A percentile compares a stretch with the other conserved stretches of the same genome.
Conservation (phyloP, 2,113 vertebrate genomes). For the Heliornis fulica region DNA sequence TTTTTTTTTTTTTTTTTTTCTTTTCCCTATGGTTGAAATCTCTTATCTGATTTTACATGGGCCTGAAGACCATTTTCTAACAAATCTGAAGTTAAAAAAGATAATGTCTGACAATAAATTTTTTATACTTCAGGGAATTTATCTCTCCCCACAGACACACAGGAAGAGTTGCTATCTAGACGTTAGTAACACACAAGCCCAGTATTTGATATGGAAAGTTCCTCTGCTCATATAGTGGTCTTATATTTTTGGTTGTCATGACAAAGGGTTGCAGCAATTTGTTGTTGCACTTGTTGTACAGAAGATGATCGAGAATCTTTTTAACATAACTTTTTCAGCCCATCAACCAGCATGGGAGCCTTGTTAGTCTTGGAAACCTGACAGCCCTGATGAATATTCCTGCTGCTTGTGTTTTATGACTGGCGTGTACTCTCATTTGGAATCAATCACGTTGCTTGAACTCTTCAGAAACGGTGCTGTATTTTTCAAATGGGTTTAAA, state of each 20-base stretch:
- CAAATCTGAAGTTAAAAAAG: background rate
- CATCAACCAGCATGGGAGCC: constrained; percentile 5
- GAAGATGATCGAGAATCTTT: background rate
- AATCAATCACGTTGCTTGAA: background rate
- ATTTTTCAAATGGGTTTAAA: background rate
- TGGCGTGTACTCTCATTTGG: background rate
- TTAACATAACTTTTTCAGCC: background rate
- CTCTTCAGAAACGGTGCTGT: background rate
- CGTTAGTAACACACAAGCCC: background rate
- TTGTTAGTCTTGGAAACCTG: background rate
- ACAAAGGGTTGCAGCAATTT: background rate
- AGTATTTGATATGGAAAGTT: background rate
- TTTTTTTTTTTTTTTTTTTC: background rate
- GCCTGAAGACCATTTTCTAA: background rate
- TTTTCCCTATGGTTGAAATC: background rate
- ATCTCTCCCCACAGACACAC: background rate
- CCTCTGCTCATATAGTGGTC: background rate
- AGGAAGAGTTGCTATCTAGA: background rate
- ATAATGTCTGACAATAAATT: background rate
- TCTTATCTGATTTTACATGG: background rate
- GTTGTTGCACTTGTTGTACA: background rate
- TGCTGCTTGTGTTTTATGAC: background rate
- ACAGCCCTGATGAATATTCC: constrained; percentile 2
- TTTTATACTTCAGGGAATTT: background rate
- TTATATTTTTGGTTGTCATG: background rate